Conservation (phyloP, 1,140 invertebrate genomes). For the Ylistrum balloti region DNA sequence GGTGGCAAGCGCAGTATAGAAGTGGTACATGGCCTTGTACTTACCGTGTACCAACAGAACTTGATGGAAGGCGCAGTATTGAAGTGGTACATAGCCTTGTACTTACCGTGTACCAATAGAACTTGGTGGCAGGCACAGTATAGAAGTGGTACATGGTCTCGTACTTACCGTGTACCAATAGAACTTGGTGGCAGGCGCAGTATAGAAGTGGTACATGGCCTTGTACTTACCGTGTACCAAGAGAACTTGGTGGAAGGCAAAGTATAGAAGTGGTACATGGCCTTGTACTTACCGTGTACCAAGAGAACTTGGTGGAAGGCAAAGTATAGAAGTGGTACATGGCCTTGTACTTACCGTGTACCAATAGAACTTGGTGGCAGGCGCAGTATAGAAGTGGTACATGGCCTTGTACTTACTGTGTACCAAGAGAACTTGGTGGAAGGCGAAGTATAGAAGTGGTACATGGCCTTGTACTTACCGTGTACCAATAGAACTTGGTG, state of each 20-base stretch:
- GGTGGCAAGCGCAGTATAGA: no score
- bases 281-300: not conserved
- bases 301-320: not conserved
- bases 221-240: not conserved
- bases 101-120: not conserved
- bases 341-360: not conserved
- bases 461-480: not conserved
- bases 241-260: not conserved
- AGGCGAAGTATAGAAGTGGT: not conserved
- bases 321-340: not conserved
- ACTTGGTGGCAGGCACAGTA: not conserved
- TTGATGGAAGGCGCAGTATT: not conserved
- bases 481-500: slow-evolving; percentile 1
- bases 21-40: no score
- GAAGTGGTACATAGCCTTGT: not conserved
- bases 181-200: not conserved
- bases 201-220: not conserved
- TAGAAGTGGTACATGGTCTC: not conserved
- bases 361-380: slow-evolving; percentile 9
- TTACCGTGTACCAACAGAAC: no score
- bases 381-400: not conserved
- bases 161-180: slow-evolving; percentile 15
- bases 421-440: no score
- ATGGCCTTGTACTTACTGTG: not conserved
- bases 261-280: not conserved